Evolutionary conservation across 1,140 invertebrate species (phyloP).

Genomic region (Megathymus violae): DNA sequence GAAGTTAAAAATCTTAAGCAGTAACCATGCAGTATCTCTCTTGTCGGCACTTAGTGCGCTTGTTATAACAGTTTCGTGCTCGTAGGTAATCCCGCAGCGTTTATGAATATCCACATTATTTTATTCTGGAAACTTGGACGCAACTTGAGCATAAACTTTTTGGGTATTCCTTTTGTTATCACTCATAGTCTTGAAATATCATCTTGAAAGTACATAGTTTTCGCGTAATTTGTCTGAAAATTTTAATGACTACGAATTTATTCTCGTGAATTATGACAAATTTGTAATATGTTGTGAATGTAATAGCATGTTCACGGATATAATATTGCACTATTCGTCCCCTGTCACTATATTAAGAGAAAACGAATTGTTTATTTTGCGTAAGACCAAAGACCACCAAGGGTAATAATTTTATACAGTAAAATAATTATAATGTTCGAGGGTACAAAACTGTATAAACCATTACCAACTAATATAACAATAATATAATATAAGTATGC

Average conservation of each 20-base stretch:
- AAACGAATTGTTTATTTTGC: too few relatives aligned
- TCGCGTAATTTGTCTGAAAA: neutral
- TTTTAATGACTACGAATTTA: neutral
- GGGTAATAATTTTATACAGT: too few relatives aligned
- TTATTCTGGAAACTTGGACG: conserved; percentile 49
- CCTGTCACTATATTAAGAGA: too few relatives aligned
- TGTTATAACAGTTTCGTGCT: conserved; percentile 53
- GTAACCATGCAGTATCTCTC: conserved; percentile 34
- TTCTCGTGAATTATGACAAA: too few relatives aligned
- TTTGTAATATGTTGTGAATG: too few relatives aligned
- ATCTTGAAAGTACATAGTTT: neutral
- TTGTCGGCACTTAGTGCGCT: conserved; percentile 48
- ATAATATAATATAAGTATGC: too few relatives aligned
- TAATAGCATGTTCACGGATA: too few relatives aligned
- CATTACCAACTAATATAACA: too few relatives aligned
- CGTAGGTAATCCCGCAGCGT: conserved; percentile 55
- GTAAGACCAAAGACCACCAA: too few relatives aligned
- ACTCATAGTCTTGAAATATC: conserved; percentile 37
- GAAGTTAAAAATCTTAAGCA: conserved; percentile 33
- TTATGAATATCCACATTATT: conserved; percentile 66
- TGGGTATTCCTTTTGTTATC: conserved; percentile 51
- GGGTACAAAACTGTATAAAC: too few relatives aligned
- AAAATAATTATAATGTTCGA: too few relatives aligned
- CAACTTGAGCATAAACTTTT: conserved; percentile 54
- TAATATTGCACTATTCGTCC: too few relatives aligned